phyloP scores from a whole-genome alignment of 64 coral and sea anemone genomes.

The Acropora yongei region DNA sequence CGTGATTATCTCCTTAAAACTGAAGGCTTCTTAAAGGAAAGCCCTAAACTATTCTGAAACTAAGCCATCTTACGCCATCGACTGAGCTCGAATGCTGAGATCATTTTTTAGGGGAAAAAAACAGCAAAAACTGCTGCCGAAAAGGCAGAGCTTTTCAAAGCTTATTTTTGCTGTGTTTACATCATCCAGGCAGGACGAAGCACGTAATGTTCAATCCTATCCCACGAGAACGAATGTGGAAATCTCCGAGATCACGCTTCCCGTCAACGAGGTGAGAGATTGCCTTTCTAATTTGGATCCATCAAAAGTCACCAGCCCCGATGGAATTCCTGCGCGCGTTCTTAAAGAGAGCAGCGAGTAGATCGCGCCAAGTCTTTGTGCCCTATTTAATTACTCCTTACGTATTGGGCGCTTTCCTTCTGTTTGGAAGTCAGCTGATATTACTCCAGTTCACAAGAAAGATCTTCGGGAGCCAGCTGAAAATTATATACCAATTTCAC shows the following conservation, averaged over 20 bases:
- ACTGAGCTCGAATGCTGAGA: slow-evolving; percentile 11
- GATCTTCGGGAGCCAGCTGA: slow-evolving; percentile 20
- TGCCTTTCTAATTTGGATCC: slow-evolving; percentile 29
- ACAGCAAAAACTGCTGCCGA: slow-evolving; percentile 18
- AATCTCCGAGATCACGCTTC: slow-evolving; percentile 17
- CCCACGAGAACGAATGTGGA: not conserved
- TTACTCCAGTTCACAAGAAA: slow-evolving; percentile 53
- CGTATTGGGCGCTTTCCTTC: too few relatives aligned
- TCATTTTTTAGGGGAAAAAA: not conserved
- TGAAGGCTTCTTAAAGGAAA: slow-evolving; percentile 54
- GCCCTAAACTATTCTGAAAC: slow-evolving; percentile 49
- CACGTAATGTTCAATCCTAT: too few relatives aligned
- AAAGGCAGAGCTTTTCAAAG: slow-evolving; percentile 49
- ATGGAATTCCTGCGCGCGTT: slow-evolving; percentile 42
- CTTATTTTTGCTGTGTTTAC: slow-evolving; percentile 55
- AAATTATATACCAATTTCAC: too few relatives aligned
- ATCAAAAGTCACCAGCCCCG: slow-evolving; percentile 19
- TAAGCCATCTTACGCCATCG: slow-evolving; percentile 24
- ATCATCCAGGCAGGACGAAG: not conserved
- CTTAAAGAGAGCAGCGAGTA: too few relatives aligned
- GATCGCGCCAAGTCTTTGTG: too few relatives aligned
- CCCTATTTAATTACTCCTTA: too few relatives aligned
- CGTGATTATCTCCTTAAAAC: slow-evolving; percentile 44
- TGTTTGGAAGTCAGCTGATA: too few relatives aligned
- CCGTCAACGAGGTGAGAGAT: slow-evolving; percentile 36